phyloP scores from a whole-genome alignment of 2,797 vertebrate species.

The Sebastes cheni region DNA sequence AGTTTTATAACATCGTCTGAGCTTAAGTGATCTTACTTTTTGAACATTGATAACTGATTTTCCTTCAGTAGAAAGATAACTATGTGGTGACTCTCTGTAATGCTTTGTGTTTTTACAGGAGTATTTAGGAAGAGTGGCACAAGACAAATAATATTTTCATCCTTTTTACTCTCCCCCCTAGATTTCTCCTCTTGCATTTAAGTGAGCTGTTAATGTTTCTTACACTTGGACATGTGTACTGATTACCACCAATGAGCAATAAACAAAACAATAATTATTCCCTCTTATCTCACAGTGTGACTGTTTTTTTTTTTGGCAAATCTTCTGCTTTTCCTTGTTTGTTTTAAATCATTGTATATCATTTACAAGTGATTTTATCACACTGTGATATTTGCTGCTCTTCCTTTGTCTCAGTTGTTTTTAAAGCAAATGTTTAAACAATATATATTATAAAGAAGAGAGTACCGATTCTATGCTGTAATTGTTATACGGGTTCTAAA shows the following conservation, averaged over 20 bases:
- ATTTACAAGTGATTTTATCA: conserved; percentile 1
- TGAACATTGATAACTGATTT: conserved; percentile 6
- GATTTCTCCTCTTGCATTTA: conserved; percentile 4
- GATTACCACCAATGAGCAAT: conserved; percentile 10
- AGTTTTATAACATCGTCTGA: conserved; percentile 33
- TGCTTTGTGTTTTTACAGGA: not conserved
- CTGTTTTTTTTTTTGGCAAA: not conserved
- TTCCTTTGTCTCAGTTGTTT: not conserved
- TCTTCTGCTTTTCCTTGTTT: not conserved
- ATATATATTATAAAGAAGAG: not conserved
- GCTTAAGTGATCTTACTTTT: conserved; percentile 15
- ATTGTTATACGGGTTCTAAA: not conserved
- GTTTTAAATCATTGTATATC: not conserved
- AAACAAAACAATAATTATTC: conserved; percentile 9
- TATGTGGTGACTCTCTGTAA: no score
- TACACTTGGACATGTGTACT: conserved; percentile 10
- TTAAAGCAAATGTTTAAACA: not conserved
- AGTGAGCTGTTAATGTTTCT: conserved; percentile 24
- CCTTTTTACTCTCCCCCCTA: not conserved
- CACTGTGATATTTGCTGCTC: not conserved
- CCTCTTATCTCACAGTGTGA: not conserved
- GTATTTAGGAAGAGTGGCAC: not conserved
- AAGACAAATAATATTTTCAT: conserved; percentile 8
- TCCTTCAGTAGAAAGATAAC: not conserved
- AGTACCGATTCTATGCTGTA: not conserved